A percentile compares a stretch with the other conserved stretches of the same genome.
These are phyloP conservation scores for Chesias legatella DNA, from an alignment of 2,888 invertebrate genomes.

Conservation along the genomic window DNA sequence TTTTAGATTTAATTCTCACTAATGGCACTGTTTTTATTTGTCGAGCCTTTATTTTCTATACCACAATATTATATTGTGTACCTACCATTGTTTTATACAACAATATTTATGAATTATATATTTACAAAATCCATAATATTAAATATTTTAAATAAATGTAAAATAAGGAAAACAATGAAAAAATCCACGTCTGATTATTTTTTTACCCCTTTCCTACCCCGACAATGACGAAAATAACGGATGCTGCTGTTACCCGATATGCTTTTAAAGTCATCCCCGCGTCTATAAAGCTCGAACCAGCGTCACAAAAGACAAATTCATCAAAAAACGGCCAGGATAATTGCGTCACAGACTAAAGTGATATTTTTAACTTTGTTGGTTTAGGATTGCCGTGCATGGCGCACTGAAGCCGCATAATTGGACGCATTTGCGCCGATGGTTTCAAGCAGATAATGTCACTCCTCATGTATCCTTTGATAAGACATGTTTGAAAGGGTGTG, in stretches of 20 bases:
- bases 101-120: too few relatives aligned
- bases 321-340: constrained; percentile 17
- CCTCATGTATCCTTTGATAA: constrained; percentile 68
- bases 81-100: too few relatives aligned
- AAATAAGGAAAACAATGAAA: too few relatives aligned
- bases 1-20: too few relatives aligned
- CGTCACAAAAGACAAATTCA: constrained; percentile 9
- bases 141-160: too few relatives aligned
- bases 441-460: constrained; percentile 65
- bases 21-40: too few relatives aligned
- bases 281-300: constrained; percentile 7
- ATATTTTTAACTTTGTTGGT: constrained; percentile 35
- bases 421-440: constrained; percentile 61
- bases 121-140: too few relatives aligned
- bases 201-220: constrained; percentile 2
- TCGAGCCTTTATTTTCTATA: too few relatives aligned
- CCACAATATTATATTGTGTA: too few relatives aligned
- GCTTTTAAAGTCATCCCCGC: constrained; percentile 9
- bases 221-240: constrained; percentile 2
- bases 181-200: too few relatives aligned
- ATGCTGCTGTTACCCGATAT: constrained; percentile 11
- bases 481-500: constrained; percentile 61
- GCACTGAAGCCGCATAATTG: constrained; percentile 57
- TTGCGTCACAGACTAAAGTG: constrained; percentile 17
- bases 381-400: constrained; percentile 41